Evolutionary conservation across 2,113 vertebrate species (phyloP).

Genomic region (Malurus elegans): DNA sequence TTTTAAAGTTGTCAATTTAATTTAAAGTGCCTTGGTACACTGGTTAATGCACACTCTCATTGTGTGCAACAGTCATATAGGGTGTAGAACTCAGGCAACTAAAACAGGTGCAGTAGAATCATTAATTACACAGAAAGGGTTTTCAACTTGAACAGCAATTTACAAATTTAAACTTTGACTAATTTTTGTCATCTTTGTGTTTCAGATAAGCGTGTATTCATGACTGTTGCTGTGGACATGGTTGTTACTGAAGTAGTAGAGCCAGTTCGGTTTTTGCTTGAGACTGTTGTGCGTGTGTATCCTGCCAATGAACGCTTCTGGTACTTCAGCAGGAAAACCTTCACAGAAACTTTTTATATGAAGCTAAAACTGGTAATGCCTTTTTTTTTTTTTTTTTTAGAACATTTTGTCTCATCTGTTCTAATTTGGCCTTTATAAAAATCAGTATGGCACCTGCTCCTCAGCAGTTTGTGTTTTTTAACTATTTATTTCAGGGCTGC

Average conservation of each 20-base stretch:
- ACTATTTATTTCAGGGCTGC: neutral
- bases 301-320: conserved; percentile 95
- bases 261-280: conserved; percentile 91
- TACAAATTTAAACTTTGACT: neutral
- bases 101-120: neutral
- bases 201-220: conserved; percentile 90
- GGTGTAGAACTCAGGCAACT: neutral
- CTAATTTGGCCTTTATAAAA: neutral
- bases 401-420: neutral
- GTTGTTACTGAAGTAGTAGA: conserved; percentile 94
- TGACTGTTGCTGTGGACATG: conserved; percentile 96
- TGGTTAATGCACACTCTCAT: neutral
- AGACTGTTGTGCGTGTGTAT: conserved; percentile 89
- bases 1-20: neutral
- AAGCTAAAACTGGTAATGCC: conserved; percentile 88
- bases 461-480: neutral
- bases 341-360: conserved; percentile 93
- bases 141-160: neutral
- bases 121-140: neutral
- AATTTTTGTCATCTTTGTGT: neutral
- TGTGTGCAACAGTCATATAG: neutral
- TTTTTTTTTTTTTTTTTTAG: neutral
- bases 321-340: conserved; percentile 98
- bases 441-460: neutral
- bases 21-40: neutral